phyloP scores from a whole-genome alignment of 2,113 vertebrate genomes.

The Labrus mixtus region DNA sequence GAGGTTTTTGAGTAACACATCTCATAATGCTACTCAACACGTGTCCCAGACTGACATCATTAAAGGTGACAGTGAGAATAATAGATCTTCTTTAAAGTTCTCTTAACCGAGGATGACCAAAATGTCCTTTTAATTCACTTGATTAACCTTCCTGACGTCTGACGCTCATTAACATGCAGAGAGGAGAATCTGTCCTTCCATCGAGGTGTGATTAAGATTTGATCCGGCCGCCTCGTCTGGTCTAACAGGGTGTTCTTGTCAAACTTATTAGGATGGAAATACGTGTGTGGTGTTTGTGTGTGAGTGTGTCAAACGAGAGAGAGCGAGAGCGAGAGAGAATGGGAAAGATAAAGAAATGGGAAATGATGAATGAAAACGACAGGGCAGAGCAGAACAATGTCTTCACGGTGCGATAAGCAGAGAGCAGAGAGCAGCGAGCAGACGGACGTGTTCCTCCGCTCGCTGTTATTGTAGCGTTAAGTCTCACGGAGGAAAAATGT shows the following conservation, averaged over 20 bases:
- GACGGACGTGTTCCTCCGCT: slow-evolving; percentile 1
- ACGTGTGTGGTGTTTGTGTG: neutral
- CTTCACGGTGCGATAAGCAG: slow-evolving; percentile 22
- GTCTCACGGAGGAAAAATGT: slow-evolving; percentile 41
- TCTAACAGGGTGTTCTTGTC: slow-evolving; percentile 48
- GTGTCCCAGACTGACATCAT: too few relatives aligned
- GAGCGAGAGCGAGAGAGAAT: neutral
- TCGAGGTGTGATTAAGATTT: slow-evolving; percentile 56
- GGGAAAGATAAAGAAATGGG: neutral
- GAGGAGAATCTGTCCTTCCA: slow-evolving; percentile 29
- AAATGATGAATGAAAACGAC: slow-evolving; percentile 28
- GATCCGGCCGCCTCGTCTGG: slow-evolving; percentile 36
- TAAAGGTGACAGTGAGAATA: too few relatives aligned
- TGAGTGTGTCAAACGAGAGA: neutral
- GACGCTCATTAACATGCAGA: slow-evolving; percentile 54
- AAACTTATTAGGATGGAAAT: slow-evolving; percentile 20
- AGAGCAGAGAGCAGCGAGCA: neutral
- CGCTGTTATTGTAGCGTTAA: slow-evolving; percentile 8
- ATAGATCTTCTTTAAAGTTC: neutral
- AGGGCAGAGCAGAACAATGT: neutral
- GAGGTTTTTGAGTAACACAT: too few relatives aligned
- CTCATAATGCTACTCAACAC: too few relatives aligned
- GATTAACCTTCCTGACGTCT: slow-evolving; percentile 28
- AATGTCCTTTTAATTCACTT: slow-evolving; percentile 27
- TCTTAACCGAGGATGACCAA: neutral